phyloP scores from a whole-genome alignment of 2,113 vertebrate genomes.

The Sorex fumeus region DNA sequence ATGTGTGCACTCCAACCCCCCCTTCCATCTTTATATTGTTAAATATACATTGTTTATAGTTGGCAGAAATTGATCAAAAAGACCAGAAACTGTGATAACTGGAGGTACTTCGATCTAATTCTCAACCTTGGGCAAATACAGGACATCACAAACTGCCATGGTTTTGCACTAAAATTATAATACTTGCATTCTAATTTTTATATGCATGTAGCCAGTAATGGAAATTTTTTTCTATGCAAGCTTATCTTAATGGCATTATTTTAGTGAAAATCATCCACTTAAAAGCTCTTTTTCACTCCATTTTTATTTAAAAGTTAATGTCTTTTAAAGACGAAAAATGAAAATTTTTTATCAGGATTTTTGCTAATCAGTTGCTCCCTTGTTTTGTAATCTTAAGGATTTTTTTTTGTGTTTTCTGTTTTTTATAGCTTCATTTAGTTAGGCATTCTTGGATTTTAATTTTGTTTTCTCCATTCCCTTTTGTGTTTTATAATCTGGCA shows the following conservation, averaged over 20 bases:
- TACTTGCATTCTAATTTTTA: conserved; percentile 90
- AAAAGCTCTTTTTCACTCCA: conserved; percentile 85
- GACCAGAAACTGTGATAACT: conserved; percentile 93
- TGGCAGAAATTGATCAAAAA: conserved; percentile 88
- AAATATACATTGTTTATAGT: conserved; percentile 85
- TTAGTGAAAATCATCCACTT: conserved; percentile 88
- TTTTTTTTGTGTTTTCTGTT: conserved; percentile 78
- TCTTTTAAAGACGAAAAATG: conserved; percentile 88
- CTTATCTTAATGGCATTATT: conserved; percentile 92
- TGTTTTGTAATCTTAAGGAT: conserved; percentile 86
- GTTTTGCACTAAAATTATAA: conserved; percentile 95
- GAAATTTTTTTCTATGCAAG: conserved; percentile 91
- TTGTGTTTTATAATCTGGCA: conserved; percentile 77
- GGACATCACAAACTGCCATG: conserved; percentile 88
- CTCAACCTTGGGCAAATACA: conserved; percentile 88
- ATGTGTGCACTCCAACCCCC: not conserved
- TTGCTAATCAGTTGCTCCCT: conserved; percentile 76
- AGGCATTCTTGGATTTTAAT: conserved; percentile 74
- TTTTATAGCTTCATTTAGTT: conserved; percentile 86
- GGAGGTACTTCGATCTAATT: conserved; percentile 88
- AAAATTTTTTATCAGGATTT: conserved; percentile 86
- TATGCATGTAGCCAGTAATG: conserved; percentile 93
- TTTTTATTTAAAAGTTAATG: conserved; percentile 88
- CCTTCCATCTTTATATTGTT: conserved; percentile 64
- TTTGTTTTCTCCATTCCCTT: conserved; percentile 57